These are phyloP conservation scores for Thomomys bottae DNA, from an alignment of 2,113 vertebrate species.

Conservation along the genomic window DNA sequence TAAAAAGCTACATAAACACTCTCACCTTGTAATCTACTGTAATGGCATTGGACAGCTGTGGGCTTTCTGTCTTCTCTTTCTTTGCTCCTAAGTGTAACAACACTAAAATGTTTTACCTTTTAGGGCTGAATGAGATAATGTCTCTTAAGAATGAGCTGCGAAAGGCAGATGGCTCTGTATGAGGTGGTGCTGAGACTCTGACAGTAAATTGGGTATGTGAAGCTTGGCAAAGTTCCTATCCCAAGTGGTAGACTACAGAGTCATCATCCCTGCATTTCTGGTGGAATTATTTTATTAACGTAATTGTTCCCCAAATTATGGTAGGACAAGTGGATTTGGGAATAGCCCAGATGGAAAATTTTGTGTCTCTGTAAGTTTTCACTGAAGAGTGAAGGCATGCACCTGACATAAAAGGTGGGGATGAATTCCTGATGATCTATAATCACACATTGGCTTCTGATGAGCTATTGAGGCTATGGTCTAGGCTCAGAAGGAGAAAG, in stretches of 20 bases:
- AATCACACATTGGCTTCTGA: background rate
- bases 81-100: constrained; percentile 64
- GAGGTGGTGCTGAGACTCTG: constrained; percentile 18
- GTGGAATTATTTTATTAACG: constrained; percentile 52
- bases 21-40: constrained; percentile 72
- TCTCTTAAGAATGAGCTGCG: constrained; percentile 64
- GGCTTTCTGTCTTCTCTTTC: constrained; percentile 48
- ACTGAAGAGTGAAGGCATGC: background rate
- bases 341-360: background rate
- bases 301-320: background rate
- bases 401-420: background rate
- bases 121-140: constrained; percentile 68
- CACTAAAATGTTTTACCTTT: constrained; percentile 58
- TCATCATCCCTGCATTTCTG: background rate
- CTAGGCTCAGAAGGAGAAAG: background rate
- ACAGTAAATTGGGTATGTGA: background rate
- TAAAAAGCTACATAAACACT: constrained; percentile 78
- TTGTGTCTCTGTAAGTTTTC: background rate
- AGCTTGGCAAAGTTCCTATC: constrained; percentile 43
- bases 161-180: constrained; percentile 25
- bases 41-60: constrained; percentile 59
- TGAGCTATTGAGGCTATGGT: background rate
- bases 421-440: background rate
- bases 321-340: background rate
- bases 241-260: background rate